Conservation (phyloP, 2,113 vertebrate genomes). For the Rana temporaria region DNA sequence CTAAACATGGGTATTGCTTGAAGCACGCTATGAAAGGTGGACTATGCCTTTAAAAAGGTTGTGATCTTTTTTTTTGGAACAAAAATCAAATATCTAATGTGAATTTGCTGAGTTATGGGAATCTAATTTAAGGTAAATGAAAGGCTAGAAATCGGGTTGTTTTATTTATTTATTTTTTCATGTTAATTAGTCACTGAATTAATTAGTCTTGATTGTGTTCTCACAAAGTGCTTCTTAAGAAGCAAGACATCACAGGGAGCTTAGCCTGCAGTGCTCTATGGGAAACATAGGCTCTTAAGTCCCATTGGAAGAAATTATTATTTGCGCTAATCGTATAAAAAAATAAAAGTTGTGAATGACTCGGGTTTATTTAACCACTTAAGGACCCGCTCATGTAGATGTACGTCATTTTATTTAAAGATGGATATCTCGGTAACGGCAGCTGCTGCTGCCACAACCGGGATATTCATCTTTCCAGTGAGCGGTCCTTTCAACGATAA, state of each 20-base stretch:
- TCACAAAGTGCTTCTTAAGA: neutral
- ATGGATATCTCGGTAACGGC: too few relatives aligned
- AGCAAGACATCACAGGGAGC: neutral
- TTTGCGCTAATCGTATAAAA: neutral
- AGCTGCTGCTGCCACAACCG: too few relatives aligned
- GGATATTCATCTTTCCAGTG: too few relatives aligned
- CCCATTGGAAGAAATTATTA: neutral
- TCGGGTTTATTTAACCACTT: too few relatives aligned
- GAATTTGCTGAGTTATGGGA: neutral
- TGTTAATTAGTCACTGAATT: constrained; percentile 33
- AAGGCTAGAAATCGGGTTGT: neutral
- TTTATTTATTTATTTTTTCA: neutral
- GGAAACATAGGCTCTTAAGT: neutral
- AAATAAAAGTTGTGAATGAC: neutral
- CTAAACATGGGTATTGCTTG: too few relatives aligned
- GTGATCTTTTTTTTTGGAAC: too few relatives aligned
- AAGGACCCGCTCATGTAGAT: too few relatives aligned
- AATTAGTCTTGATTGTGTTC: constrained; percentile 25
- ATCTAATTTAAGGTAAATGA: neutral
- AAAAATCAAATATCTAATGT: neutral
- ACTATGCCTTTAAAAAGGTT: too few relatives aligned
- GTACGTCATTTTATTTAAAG: too few relatives aligned
- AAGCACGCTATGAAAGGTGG: too few relatives aligned
- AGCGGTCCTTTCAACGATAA: too few relatives aligned
- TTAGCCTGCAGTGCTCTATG: neutral